These are phyloP conservation scores for Hiodon alosoides DNA, from an alignment of 2,113 vertebrate genomes.

Conservation along the genomic window DNA sequence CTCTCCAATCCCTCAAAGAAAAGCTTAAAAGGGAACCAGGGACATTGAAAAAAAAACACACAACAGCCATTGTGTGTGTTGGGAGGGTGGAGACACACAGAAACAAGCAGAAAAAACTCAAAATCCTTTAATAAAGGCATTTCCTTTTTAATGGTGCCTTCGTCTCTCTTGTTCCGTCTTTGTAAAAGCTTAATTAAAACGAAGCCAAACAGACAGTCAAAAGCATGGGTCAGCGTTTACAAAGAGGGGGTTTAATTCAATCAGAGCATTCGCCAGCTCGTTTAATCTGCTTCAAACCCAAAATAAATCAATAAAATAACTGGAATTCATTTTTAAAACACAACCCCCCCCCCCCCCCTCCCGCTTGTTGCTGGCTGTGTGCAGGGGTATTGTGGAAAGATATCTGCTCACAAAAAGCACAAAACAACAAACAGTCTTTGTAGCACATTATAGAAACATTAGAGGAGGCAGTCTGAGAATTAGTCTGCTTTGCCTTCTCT, in stretches of 20 bases:
- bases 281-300: conserved; percentile 21
- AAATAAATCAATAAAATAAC: conserved; percentile 10
- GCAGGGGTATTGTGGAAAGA: conserved; percentile 3
- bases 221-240: conserved; percentile 25
- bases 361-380: not conserved
- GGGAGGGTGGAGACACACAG: not conserved
- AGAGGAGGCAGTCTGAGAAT: conserved; percentile 1
- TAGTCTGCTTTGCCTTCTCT: not conserved
- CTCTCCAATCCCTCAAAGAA: conserved; percentile 5
- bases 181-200: conserved; percentile 26
- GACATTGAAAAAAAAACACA: conserved; percentile 4
- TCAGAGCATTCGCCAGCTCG: conserved; percentile 13
- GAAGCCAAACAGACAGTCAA: conserved; percentile 19
- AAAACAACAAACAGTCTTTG: conserved; percentile 14
- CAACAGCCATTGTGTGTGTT: not conserved
- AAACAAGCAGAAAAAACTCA: conserved; percentile 5
- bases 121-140: conserved; percentile 17
- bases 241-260: conserved; percentile 28
- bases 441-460: not conserved
- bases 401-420: conserved; percentile 2
- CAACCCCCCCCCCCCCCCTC: not conserved
- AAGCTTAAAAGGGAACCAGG: not conserved
- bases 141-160: conserved; percentile 17
- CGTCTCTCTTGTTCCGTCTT: conserved; percentile 11
- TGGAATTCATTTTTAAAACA: conserved; percentile 23